phyloP scores from a whole-genome alignment of 2,797 vertebrate species.

The Pangasius larnaudii region DNA sequence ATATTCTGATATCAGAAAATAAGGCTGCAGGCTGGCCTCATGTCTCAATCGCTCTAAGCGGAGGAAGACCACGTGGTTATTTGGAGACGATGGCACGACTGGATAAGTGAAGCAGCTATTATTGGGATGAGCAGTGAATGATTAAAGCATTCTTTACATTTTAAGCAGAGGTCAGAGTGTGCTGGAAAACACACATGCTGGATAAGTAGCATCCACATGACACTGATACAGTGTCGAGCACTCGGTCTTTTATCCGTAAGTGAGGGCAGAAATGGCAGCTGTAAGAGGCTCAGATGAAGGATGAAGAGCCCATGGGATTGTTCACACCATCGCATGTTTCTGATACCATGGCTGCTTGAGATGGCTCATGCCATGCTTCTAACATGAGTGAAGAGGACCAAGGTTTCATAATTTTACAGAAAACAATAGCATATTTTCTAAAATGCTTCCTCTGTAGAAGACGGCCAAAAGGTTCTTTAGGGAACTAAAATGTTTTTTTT shows the following conservation, averaged over 20 bases:
- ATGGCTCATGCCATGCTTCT: neutral
- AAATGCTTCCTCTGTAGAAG: neutral
- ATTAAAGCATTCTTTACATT: slow-evolving; percentile 72
- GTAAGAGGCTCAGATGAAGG: slow-evolving; percentile 34
- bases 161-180: slow-evolving; percentile 63
- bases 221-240: slow-evolving; percentile 72
- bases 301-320: slow-evolving; percentile 8
- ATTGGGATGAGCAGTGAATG: slow-evolving; percentile 54
- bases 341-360: neutral
- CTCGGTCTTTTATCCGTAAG: slow-evolving; percentile 61
- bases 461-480: neutral
- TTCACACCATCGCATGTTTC: neutral
- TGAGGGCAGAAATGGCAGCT: slow-evolving; percentile 32
- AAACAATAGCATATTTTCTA: neutral
- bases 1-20: neutral
- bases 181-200: slow-evolving; percentile 61
- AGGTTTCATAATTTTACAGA: neutral
- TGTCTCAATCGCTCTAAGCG: neutral
- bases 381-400: neutral
- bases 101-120: slow-evolving; percentile 47
- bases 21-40: neutral
- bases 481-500: neutral
- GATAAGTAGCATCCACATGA: slow-evolving; percentile 65
- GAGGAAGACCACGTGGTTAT: neutral
- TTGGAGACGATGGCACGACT: slow-evolving; percentile 16